Evolutionary conservation across 2,888 invertebrate genomes (phyloP).

Genomic region (Drosophila diplacantha): DNA sequence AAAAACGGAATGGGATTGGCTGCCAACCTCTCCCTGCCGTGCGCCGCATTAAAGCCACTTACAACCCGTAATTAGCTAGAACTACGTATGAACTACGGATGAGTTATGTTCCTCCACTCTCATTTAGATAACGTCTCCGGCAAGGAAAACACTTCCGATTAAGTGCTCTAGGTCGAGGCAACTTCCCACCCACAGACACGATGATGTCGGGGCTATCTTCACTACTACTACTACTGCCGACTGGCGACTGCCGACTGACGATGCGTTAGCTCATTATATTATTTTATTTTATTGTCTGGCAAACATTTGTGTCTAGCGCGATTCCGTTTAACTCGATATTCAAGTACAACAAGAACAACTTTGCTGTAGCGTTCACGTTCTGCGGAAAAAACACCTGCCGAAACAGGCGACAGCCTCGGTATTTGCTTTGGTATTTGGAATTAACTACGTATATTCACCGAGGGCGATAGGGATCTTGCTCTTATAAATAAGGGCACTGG

Average conservation of each 20-base stretch:
- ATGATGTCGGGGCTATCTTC: constrained; percentile 9
- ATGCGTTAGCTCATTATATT: constrained; percentile 39
- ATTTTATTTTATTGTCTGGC: constrained; percentile 48
- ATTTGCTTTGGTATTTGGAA: constrained; percentile 50
- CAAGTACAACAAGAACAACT: constrained; percentile 11
- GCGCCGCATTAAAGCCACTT: constrained; percentile 20
- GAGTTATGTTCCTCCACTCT: constrained; percentile 43
- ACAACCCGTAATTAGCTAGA: constrained; percentile 38
- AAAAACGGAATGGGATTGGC: constrained; percentile 13
- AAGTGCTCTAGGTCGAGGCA: constrained; percentile 34
- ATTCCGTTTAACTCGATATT: constrained; percentile 49
- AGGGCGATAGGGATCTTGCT: not conserved
- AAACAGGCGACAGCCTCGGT: constrained; percentile 26
- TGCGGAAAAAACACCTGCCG: constrained; percentile 43
- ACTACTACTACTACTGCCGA: constrained; percentile 6
- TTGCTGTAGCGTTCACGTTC: constrained; percentile 8
- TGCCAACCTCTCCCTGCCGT: constrained; percentile 18
- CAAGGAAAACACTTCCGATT: constrained; percentile 48
- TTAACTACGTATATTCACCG: constrained; percentile 28
- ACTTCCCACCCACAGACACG: constrained; percentile 18
- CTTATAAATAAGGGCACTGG: constrained; percentile 52
- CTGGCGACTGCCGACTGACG: not conserved
- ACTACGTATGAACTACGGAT: constrained; percentile 28
- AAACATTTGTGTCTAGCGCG: constrained; percentile 57
- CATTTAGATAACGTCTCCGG: constrained; percentile 46